Evolutionary conservation across 1,140 invertebrate genomes (phyloP), one percentile per base, ranked within the genome.

Genomic region (Drosophila nigrodunni): DNA sequence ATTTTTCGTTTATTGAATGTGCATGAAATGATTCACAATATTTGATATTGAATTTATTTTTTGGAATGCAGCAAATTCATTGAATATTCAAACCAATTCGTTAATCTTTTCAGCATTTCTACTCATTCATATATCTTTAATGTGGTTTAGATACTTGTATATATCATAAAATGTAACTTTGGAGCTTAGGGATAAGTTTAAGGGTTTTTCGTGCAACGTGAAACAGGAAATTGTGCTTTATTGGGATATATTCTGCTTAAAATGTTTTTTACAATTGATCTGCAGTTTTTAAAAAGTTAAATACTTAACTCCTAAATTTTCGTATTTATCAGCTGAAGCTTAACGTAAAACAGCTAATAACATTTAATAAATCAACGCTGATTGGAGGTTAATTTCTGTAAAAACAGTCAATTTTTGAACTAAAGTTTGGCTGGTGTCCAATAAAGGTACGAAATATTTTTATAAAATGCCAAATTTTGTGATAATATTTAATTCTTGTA

Each of bases 1-100:
- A 11, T 43, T 43, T 13, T 3, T 43, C 13, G n/a, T 0, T 43
- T 43, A 3, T 13, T 43, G 41, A 43, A 47, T 21, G 13, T 10
- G 46, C 46, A 47, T 47, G 46, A n/a, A 21, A 47, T 9, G 8
- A 47, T n/a, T 21, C n/a, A 21, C 8, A 47, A 2, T 47, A 47
- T 43, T 43, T 43, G n/a, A 43, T 6, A 13, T 7, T 10, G 6
- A 43, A 44, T 54, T 13, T 57, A n/a, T n/a, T 11, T 21, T 10
- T 25, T 58, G 11, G 49, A 59, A 59, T 15, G 43, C 6, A 39
- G 55, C 13, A 59, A 39, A 39, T 49, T 68, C 54, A 68, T 59
- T 68, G 43, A 59, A 68, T 68, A 68, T 68, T 59, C 54, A 68
- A 68, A 59, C 8, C 11, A 59, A 59, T 59, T 59, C 41, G 41